Evolutionary conservation across 2,797 vertebrate species (phyloP), one percentile per base, ranked within the genome.

Genomic region (Schizothorax lantsangensis): DNA sequence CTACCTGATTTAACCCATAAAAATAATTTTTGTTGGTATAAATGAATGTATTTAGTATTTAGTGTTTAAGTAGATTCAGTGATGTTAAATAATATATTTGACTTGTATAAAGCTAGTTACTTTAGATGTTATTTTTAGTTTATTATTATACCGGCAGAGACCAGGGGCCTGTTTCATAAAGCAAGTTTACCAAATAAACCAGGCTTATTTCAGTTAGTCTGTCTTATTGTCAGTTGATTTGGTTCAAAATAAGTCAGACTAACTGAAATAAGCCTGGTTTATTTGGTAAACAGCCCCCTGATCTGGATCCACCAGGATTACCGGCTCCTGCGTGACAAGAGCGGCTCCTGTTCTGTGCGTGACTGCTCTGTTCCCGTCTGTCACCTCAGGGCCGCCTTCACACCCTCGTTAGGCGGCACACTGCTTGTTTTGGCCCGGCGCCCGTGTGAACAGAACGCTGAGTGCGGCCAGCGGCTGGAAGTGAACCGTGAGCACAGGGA

Each of bases 331-430:
- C 93, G 94, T 96, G 95, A 96, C 93, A 95, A 95, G 93, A 82
- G 90, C 90, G 93, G 92, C 59, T 85, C 87, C 93, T 93, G 93
- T 91, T 93, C 92, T 94, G 95, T 95, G 95, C 94, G 94, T 95
- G 95, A 96, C 94, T 92, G 92, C 93, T 91, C 94, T 93, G 91
- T 93, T 93, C 94, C 92, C 91, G 33, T 91, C 94, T 93, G 93
- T 94, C 93, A 94, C 91, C 88, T 62, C 87, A 86, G 92, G 94
- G 36, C 93, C 93, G 88, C 81, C 81, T 93, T 92, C 91, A 92
- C 94, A 92, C 93, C 94, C 93, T 94, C 88, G 89, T 95, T 95
- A 94, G 91, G 92, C 91, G 90, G 92, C 89, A 92, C 90, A 92
- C 90, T 89, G 92, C 93, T 94, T 95, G 91, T 93, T 94, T 95